A percentile compares a stretch with the other conserved stretches of the same genome.
phyloP scores from a whole-genome alignment of 2,113 vertebrate species.

The Ploceus nigricollis region DNA sequence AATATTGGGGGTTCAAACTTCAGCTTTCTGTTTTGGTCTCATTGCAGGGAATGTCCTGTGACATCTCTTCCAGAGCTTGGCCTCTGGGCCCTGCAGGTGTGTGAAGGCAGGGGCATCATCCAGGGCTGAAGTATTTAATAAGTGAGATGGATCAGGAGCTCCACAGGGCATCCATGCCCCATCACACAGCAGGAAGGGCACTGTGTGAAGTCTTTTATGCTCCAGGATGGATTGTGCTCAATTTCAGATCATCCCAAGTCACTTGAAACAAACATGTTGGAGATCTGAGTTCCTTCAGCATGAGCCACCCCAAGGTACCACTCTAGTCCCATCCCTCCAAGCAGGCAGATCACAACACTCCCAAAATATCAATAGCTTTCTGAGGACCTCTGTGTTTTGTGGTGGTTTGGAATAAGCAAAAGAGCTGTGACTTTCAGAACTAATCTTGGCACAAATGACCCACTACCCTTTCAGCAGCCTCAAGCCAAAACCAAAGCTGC shows the following conservation, averaged over 20 bases:
- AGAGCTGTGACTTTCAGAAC: background rate
- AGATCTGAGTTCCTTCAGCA: background rate
- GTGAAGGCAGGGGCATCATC: background rate
- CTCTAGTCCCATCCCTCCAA: background rate
- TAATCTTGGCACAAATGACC: background rate
- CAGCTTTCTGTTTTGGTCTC: background rate
- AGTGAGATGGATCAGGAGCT: background rate
- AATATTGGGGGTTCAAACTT: background rate
- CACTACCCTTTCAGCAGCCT: background rate
- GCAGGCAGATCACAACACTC: accelerated
- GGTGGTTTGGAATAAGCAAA: background rate
- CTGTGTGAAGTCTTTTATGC: background rate
- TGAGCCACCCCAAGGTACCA: background rate
- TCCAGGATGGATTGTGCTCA: background rate
- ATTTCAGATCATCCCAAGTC: background rate
- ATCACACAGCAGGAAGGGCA: background rate
- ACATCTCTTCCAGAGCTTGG: background rate
- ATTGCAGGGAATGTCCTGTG: background rate
- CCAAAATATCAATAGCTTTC: background rate
- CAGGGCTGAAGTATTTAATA: background rate
- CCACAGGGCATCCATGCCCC: too few species aligned
- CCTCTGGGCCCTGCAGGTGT: background rate
- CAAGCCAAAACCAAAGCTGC: background rate
- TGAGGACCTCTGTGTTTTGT: background rate
- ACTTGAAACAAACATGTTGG: accelerated